Base-by-base conservation (phyloP, 1,140 invertebrate species). In the Drosophila ohnishii region DNA sequence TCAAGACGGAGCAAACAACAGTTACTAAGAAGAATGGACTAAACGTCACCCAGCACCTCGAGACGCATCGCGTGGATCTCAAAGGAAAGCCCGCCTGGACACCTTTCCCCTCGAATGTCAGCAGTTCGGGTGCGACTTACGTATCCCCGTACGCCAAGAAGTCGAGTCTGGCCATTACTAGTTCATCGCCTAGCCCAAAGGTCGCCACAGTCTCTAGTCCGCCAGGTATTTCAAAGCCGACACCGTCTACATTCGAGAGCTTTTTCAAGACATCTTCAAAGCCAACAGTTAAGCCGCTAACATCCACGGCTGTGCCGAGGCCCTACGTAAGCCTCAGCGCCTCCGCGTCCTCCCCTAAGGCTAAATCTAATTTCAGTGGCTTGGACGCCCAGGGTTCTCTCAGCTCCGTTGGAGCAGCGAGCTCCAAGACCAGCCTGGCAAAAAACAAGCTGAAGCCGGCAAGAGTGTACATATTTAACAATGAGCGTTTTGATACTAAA, bases 381-480 rank as follows among this genome's bases (percentile, higher is more conserved):
- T 14, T 10, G 2, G 84, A 87, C 62, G 64, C 84, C 5, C 48
- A 56, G 6, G 59, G 75, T 11, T 39, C 25, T 14, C 2, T 61
- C 0, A 75, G 30, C 8, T 44, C 63, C 10, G 35, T 16, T 9
- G 19, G 22, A 19, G 3, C 37, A 5, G n/a, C 47, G 7, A 44
- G 42, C n/a, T 16, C 39, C 8, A 61, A 63, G 16, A 3, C 35
- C 0, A 42, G 14, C n/a, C 19, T 47, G 9, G 22, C 16, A 19
- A 75, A 84, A 44, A 75, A 47, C 8, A 79, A 80, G 11, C 55
- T 90, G 5, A 89, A 85, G 58, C 80, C 90, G 8, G 90, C 90
- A 7, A 69, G 75, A 8, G 90, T 89, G 0, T 62, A 88, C 11
- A 85, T 91, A 28, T 90, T 91, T 16, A 90, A 91, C 47, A 67